These are phyloP conservation scores for Redunca redunca DNA, from an alignment of 2,113 vertebrate species.

Conservation along the genomic window DNA sequence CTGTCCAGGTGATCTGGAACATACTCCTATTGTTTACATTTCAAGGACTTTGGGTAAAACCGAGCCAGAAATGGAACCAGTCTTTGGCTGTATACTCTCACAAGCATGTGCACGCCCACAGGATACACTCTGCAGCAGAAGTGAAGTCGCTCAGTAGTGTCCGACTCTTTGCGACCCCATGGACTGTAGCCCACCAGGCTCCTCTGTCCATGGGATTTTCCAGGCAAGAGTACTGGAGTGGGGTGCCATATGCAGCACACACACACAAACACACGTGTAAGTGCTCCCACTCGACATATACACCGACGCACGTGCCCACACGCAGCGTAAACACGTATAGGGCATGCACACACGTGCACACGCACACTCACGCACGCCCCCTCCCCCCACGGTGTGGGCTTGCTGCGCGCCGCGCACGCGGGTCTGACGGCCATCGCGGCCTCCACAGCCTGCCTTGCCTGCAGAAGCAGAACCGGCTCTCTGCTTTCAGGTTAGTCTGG, in stretches of 20 bases:
- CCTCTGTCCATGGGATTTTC: too few species aligned
- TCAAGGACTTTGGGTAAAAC: not conserved
- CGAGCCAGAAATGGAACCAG: not conserved
- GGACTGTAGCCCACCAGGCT: too few species aligned
- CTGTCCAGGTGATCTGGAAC: not conserved
- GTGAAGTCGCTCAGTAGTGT: too few species aligned
- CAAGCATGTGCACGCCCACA: fast-evolving
- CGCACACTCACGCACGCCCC: not conserved
- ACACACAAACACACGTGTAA: not conserved
- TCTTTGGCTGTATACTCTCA: not conserved
- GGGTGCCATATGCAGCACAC: too few species aligned
- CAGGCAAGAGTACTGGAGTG: too few species aligned
- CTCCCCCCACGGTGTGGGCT: not conserved
- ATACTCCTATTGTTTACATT: not conserved
- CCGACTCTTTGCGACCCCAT: too few species aligned
- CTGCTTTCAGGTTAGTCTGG: not conserved
- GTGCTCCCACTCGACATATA: not conserved
- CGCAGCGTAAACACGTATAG: too few species aligned
- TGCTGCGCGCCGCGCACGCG: not conserved
- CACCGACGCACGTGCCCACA: not conserved
- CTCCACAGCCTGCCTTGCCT: not conserved
- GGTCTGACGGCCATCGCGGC: fast-evolving
- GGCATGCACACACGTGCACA: not conserved
- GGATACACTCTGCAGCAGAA: not conserved
- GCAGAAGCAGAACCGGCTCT: too few species aligned